phyloP scores from a whole-genome alignment of 2,888 invertebrate genomes.

The Heteropelma amictum region DNA sequence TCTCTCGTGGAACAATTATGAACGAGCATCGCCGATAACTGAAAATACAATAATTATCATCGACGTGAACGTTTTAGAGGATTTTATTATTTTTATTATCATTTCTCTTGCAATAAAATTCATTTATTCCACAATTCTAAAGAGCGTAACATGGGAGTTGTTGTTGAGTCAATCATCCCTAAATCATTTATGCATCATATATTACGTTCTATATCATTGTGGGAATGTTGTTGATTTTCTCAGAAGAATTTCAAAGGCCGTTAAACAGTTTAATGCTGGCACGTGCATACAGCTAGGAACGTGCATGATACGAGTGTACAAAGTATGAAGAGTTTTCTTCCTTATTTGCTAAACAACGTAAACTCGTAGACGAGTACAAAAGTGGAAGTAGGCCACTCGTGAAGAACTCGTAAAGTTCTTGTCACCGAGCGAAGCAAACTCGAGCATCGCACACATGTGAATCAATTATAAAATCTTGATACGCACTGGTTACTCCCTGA shows the following conservation, averaged over 20 bases:
- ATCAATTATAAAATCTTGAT: slow-evolving; percentile 58
- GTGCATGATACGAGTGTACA: background rate
- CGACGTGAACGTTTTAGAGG: no score
- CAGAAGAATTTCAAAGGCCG: slow-evolving; percentile 22
- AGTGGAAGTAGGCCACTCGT: slow-evolving; percentile 65
- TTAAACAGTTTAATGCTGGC: slow-evolving; percentile 42
- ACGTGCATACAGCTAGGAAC: slow-evolving; percentile 49
- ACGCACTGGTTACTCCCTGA: slow-evolving; percentile 65
- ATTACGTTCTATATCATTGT: slow-evolving; percentile 2
- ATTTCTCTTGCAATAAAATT: no score
- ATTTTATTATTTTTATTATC: no score
- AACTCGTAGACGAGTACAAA: slow-evolving; percentile 31
- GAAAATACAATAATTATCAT: no score
- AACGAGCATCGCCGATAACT: no score
- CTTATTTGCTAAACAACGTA: slow-evolving; percentile 27
- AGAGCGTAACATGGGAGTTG: no score
- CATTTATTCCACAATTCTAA: no score
- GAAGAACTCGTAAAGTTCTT: slow-evolving; percentile 59
- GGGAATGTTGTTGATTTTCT: slow-evolving; percentile 23
- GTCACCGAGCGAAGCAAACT: slow-evolving; percentile 56
- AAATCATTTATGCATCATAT: background rate
- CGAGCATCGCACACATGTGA: background rate
- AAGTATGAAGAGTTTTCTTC: slow-evolving; percentile 42
- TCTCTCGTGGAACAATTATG: no score
- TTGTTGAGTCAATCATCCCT: background rate